Percentiles rank a stretch among this genome's conserved stretches.
phyloP scores from a whole-genome alignment of 2,797 vertebrate genomes.

The Sebastes kiyomatsui region DNA sequence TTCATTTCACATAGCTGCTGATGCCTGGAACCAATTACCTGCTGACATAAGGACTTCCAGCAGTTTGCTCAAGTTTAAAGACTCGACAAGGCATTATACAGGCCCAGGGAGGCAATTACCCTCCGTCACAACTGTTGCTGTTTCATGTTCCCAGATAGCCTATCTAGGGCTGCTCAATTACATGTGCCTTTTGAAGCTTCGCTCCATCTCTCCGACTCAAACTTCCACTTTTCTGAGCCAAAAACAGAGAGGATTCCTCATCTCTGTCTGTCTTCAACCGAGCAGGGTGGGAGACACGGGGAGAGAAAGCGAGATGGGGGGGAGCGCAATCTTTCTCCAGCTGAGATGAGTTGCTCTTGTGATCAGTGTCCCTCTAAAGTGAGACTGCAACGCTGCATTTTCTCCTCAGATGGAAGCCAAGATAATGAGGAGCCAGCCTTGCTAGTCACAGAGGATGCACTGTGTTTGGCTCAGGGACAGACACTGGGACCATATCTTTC shows the following conservation, averaged over 20 bases:
- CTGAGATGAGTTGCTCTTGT: slow-evolving; percentile 75
- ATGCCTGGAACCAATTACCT: slow-evolving; percentile 83
- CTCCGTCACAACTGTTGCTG: slow-evolving; percentile 81
- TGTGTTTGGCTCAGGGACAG: slow-evolving; percentile 65
- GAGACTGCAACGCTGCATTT: slow-evolving; percentile 77
- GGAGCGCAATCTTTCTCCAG: slow-evolving; percentile 59
- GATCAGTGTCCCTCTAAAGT: slow-evolving; percentile 79
- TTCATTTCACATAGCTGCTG: slow-evolving; percentile 70
- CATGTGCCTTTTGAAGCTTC: slow-evolving; percentile 79
- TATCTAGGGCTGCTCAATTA: slow-evolving; percentile 81
- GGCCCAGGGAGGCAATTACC: slow-evolving; percentile 81
- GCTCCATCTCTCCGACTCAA: slow-evolving; percentile 72
- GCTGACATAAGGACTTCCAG: slow-evolving; percentile 82
- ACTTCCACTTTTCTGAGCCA: slow-evolving; percentile 69
- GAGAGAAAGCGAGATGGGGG: slow-evolving; percentile 17
- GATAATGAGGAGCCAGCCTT: slow-evolving; percentile 77
- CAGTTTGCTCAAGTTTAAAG: slow-evolving; percentile 81
- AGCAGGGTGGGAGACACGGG: slow-evolving; percentile 27
- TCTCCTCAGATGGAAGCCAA: slow-evolving; percentile 73
- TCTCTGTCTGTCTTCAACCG: slow-evolving; percentile 59
- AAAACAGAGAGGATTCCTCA: slow-evolving; percentile 70
- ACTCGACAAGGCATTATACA: slow-evolving; percentile 79
- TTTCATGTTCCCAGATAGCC: slow-evolving; percentile 82
- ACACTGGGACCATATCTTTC: slow-evolving; percentile 42
- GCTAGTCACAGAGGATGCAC: slow-evolving; percentile 64